These are phyloP conservation scores for Mesocricetus auratus DNA, from an alignment of 2,113 vertebrate genomes.

Conservation along the genomic window DNA sequence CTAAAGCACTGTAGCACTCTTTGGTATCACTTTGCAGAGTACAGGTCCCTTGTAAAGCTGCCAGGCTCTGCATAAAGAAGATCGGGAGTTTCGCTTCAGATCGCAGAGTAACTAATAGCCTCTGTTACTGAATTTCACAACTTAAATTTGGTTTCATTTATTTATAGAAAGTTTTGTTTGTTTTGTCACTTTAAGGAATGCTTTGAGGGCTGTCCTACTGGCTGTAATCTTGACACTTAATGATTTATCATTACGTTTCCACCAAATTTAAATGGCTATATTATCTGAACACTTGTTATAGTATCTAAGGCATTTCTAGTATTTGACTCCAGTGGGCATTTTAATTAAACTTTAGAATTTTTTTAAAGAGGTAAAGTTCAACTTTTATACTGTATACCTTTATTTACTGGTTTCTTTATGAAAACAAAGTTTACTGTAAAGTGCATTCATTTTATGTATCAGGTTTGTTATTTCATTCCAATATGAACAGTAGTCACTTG, in stretches of 20 bases:
- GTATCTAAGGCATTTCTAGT: not conserved
- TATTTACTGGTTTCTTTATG: slow-evolving; percentile 43
- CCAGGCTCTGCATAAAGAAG: not conserved
- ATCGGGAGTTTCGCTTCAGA: slow-evolving; percentile 24
- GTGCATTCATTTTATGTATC: not conserved
- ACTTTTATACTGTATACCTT: not conserved
- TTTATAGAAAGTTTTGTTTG: not conserved
- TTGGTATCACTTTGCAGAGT: not conserved
- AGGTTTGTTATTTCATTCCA: slow-evolving; percentile 21
- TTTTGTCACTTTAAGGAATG: slow-evolving; percentile 50
- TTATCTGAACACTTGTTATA: slow-evolving; percentile 3
- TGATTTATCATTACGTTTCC: slow-evolving; percentile 34
- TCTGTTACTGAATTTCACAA: slow-evolving; percentile 44
- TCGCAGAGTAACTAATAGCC: not conserved
- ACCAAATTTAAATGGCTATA: slow-evolving; percentile 16
- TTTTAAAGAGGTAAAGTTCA: not conserved
- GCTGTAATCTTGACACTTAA: not conserved
- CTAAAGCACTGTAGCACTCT: not conserved
- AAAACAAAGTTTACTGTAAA: slow-evolving; percentile 43
- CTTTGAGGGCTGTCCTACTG: slow-evolving; percentile 43
- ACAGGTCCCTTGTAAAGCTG: slow-evolving; percentile 14
- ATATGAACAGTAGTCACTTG: not conserved
- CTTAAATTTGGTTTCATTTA: slow-evolving; percentile 46
- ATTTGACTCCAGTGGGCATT: not conserved
- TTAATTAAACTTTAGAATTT: not conserved